Evolutionary conservation across 2,113 vertebrate genomes (phyloP), one percentile per base, ranked within the genome.

Genomic region (Toxotes jaculatrix): DNA sequence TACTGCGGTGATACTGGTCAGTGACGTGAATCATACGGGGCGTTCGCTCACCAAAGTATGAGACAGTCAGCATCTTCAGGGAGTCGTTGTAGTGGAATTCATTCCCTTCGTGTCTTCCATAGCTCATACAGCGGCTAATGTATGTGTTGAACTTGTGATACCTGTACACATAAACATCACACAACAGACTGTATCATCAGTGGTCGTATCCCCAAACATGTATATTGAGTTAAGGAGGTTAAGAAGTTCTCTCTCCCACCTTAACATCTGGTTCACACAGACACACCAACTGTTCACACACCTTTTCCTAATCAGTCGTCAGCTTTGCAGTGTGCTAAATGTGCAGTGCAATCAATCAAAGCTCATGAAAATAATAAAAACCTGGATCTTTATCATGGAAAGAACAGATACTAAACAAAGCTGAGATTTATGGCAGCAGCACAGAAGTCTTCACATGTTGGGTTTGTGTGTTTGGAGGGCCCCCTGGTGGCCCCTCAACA

Each of bases 41-140:
- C 47, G n/a, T 53, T 16, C 38, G 4, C 86, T 87, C 70, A 96
- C 95, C 90, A 40, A 66, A 93, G 74, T 95, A 96, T 0, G 89
- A 93, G 36, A 96, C 94, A 0, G 95, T 92, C 57, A 96, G 87
- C 23, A 51, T 91, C 85, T 89, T 90, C 34, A 84, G 82, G 34
- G 80, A 89, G 75, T 92, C 84, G 6, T 94, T 94, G 77, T 95
- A 95, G 45, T 84, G 77, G 71, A 94, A 95, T 49, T 90, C 13
- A 53, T 94, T 95, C 8, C 77, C 87, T 1, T 94, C 87, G 12
- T 96, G 94, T 69, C 83, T 82, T 14, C 95, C 94, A n/a, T 92
- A 95, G 84, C 86, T 91, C 17, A 92, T 40, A 10, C 92, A 95
- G 17, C 5, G 82, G 61, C 51, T 81, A 1, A 38, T 27, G 55